Evolutionary conservation across 1,140 invertebrate genomes (phyloP).

Genomic region (Pantala flavescens): DNA sequence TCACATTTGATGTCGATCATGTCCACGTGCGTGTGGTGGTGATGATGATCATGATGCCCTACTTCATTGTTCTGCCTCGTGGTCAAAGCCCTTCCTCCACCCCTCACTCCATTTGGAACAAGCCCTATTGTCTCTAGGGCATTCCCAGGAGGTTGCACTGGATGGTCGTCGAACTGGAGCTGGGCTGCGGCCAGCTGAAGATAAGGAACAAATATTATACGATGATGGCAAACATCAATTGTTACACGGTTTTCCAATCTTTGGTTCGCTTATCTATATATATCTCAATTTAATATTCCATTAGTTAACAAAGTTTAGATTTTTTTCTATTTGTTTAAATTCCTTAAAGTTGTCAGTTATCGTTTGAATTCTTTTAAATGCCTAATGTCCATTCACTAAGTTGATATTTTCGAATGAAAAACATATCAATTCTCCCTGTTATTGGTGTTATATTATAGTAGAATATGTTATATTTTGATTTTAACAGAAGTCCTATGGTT

Average conservation of each 20-base stretch:
- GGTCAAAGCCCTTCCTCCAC: neutral
- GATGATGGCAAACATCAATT: neutral
- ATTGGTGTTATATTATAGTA: too few relatives aligned
- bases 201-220: neutral
- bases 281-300: neutral
- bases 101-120: neutral
- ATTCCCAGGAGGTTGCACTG: neutral
- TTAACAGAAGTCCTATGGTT: too few relatives aligned
- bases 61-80: neutral
- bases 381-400: too few relatives aligned
- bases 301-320: neutral
- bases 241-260: neutral
- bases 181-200: neutral
- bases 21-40: conserved; percentile 36
- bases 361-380: neutral
- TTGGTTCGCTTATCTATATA: neutral
- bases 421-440: too few relatives aligned
- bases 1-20: conserved; percentile 54
- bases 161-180: neutral
- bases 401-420: too few relatives aligned
- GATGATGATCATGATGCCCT: conserved; percentile 13
- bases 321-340: neutral
- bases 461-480: too few relatives aligned
- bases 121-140: neutral
- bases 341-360: neutral